Evolutionary conservation across 2,888 invertebrate genomes (phyloP).

Genomic region (Teleiodes luculella): DNA sequence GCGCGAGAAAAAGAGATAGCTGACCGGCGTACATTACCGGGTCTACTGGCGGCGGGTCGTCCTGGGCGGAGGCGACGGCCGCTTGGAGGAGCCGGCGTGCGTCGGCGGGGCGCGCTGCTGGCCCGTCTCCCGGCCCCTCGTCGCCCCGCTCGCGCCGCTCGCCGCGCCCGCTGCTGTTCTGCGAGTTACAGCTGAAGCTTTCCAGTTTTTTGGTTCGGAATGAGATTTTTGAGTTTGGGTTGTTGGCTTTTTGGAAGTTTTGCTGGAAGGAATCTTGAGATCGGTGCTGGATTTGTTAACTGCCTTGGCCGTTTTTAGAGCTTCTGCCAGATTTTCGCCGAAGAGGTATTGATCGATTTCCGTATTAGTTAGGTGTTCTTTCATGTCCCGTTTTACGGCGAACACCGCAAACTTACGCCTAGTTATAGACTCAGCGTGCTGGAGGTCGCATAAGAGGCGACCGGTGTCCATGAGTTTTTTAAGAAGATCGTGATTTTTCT

Average conservation of each 20-base stretch:
- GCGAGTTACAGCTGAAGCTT: background rate
- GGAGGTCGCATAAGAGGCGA: conserved; percentile 15
- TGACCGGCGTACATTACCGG: conserved; percentile 6
- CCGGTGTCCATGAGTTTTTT: conserved; percentile 11
- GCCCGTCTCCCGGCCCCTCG: background rate
- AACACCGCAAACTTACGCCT: conserved; percentile 12
- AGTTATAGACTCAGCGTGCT: conserved; percentile 16
- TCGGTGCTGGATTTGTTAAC: conserved; percentile 19
- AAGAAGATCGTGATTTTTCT: background rate
- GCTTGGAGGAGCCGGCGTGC: conserved; percentile 9
- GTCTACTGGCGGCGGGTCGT: conserved; percentile 1
- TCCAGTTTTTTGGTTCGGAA: background rate
- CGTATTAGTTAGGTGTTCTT: conserved; percentile 21
- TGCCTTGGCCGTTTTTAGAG: conserved; percentile 22
- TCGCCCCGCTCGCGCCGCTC: background rate
- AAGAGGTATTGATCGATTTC: conserved; percentile 21
- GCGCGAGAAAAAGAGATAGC: conserved; percentile 6
- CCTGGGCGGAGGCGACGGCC: background rate
- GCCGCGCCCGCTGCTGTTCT: background rate
- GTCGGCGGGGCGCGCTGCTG: background rate
- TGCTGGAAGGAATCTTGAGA: background rate
- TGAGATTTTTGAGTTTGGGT: too few relatives aligned
- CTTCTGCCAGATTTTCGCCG: conserved; percentile 18
- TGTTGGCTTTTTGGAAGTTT: background rate
- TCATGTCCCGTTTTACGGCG: conserved; percentile 21